Percentiles rank a stretch among this genome's conserved stretches.
These are phyloP conservation scores for Lamprologus speciosus DNA, from an alignment of 2,113 vertebrate genomes.

Conservation along the genomic window DNA sequence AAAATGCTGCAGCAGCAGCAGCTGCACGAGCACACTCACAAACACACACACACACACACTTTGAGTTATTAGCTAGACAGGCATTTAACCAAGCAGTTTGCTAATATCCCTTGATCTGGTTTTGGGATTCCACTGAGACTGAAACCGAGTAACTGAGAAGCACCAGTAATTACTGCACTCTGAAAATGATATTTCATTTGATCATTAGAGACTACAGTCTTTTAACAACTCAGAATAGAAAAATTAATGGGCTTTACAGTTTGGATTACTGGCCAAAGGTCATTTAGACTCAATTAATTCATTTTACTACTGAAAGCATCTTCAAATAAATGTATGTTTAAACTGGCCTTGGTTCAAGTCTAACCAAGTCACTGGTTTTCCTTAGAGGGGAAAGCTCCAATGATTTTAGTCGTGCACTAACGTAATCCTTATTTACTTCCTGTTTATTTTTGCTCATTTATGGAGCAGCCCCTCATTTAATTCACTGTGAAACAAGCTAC, in stretches of 20 bases:
- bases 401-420: not conserved
- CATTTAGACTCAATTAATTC: not conserved
- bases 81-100: conserved; percentile 27
- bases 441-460: not conserved
- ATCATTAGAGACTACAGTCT: conserved; percentile 40
- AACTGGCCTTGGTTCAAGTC: not conserved
- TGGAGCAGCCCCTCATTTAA: not conserved
- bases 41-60: not conserved
- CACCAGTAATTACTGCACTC: conserved; percentile 51
- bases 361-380: not conserved
- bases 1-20: not conserved
- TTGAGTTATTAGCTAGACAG: conserved; percentile 21
- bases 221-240: conserved; percentile 33
- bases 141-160: conserved; percentile 37
- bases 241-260: conserved; percentile 10
- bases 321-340: not conserved
- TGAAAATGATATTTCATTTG: conserved; percentile 43
- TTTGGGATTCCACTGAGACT: conserved; percentile 35
- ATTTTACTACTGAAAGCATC: not conserved
- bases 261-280: conserved; percentile 24
- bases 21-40: not conserved
- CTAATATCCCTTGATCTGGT: conserved; percentile 46
- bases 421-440: not conserved
- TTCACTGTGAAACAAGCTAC: not conserved
- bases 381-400: not conserved